Percentiles rank a stretch among this genome's conserved stretches.
These are phyloP conservation scores for Acropternis orthonyx DNA, from an alignment of 2,797 vertebrate genomes.

Conservation along the genomic window DNA sequence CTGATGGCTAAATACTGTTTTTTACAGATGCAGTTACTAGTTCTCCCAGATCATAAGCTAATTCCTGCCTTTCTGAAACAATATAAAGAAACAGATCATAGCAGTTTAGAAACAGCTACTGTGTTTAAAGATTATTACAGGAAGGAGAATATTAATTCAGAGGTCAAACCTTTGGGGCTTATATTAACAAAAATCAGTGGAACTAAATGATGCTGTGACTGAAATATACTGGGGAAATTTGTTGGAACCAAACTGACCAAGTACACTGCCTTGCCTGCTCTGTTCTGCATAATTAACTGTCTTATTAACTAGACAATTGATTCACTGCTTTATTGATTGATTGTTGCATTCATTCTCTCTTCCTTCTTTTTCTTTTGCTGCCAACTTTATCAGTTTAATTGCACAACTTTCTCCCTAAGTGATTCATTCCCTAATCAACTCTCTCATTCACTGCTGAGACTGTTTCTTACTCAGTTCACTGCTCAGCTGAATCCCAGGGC, in stretches of 20 bases:
- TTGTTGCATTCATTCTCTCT: conserved; percentile 7
- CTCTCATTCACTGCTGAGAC: neutral
- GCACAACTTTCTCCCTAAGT: conserved; percentile 45
- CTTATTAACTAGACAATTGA: conserved; percentile 58
- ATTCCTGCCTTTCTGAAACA: neutral
- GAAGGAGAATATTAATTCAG: neutral
- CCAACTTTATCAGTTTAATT: conserved; percentile 56
- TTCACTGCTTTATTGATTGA: conserved; percentile 51
- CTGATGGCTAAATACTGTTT: neutral
- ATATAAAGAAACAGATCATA: neutral
- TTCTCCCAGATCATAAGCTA: neutral
- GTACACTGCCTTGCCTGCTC: neutral
- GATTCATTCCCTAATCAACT: conserved; percentile 46
- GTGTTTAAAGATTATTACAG: neutral
- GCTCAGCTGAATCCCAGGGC: neutral
- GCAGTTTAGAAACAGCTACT: neutral
- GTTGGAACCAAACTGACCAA: neutral
- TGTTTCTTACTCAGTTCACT: conserved; percentile 1
- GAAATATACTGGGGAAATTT: neutral
- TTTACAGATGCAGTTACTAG: neutral
- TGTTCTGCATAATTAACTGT: conserved; percentile 49
- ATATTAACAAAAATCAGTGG: neutral
- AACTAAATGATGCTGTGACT: neutral
- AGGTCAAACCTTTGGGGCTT: neutral
- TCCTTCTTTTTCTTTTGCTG: conserved; percentile 48